Evolutionary conservation across 92 coral and sea anemone genomes (phyloP).

Genomic region (Epizoanthus fatuus): DNA sequence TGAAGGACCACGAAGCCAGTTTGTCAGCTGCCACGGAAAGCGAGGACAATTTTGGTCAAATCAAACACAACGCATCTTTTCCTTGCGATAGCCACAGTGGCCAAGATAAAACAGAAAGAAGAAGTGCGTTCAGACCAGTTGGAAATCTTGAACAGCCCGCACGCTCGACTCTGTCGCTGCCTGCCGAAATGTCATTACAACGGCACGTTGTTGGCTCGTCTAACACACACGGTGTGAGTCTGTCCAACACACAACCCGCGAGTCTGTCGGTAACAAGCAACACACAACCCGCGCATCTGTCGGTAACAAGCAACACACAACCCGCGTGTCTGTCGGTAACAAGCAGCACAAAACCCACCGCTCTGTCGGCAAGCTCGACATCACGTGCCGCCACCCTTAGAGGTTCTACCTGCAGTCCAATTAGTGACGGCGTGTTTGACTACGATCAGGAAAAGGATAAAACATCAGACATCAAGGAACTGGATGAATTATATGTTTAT

Average conservation of each 20-base stretch:
- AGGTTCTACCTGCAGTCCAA: neutral
- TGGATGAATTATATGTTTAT: neutral
- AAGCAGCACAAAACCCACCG: neutral
- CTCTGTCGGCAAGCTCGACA: neutral
- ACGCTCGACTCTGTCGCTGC: neutral
- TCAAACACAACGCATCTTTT: neutral
- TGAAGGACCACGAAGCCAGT: constrained; percentile 40
- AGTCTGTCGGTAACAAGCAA: neutral
- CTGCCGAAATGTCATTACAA: neutral
- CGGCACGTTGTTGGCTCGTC: constrained; percentile 6
- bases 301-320: neutral
- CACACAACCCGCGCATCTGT: too few relatives aligned
- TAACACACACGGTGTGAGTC: neutral
- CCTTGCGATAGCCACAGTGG: neutral
- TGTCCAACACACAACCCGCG: neutral
- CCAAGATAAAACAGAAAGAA: neutral
- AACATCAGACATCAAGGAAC: neutral
- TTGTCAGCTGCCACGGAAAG: neutral
- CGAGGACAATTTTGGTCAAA: neutral
- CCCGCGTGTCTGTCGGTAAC: neutral
- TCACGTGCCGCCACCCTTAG: neutral
- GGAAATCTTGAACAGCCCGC: constrained; percentile 2
- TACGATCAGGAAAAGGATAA: neutral
- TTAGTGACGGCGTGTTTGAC: neutral
- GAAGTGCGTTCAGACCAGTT: neutral